phyloP scores from a whole-genome alignment of 2,113 vertebrate species.

The Macrotis lagotis region DNA sequence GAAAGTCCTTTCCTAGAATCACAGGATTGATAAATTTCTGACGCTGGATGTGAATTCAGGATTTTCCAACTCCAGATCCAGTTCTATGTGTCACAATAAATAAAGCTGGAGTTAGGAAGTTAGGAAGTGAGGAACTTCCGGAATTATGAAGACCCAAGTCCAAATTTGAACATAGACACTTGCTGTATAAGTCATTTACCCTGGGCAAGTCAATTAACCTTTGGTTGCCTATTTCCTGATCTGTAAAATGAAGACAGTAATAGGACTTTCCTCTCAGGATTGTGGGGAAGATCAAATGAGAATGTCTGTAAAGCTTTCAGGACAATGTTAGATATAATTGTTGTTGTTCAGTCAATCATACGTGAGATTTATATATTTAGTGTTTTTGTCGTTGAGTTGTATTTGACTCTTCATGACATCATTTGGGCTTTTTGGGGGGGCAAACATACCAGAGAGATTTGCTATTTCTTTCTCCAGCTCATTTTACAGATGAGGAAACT shows the following conservation, averaged over 20 bases:
- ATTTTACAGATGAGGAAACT: too few species aligned
- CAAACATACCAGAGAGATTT: background rate
- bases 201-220: background rate
- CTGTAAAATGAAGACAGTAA: background rate
- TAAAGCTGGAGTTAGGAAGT: background rate
- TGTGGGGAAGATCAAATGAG: background rate
- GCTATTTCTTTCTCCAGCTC: background rate
- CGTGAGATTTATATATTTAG: too few species aligned
- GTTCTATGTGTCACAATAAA: background rate
- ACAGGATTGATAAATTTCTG: background rate
- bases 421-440: background rate
- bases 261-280: background rate
- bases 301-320: background rate
- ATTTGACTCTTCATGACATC: background rate
- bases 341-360: background rate
- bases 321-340: background rate
- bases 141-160: background rate
- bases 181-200: too few species aligned
- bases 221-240: background rate
- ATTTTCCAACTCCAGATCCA: background rate
- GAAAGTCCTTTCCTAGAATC: background rate
- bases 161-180: background rate
- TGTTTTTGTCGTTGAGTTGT: too few species aligned
- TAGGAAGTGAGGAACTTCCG: too few species aligned
- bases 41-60: background rate